Conservation (phyloP, 2,888 invertebrate species). For the Polymixis lichenea region DNA sequence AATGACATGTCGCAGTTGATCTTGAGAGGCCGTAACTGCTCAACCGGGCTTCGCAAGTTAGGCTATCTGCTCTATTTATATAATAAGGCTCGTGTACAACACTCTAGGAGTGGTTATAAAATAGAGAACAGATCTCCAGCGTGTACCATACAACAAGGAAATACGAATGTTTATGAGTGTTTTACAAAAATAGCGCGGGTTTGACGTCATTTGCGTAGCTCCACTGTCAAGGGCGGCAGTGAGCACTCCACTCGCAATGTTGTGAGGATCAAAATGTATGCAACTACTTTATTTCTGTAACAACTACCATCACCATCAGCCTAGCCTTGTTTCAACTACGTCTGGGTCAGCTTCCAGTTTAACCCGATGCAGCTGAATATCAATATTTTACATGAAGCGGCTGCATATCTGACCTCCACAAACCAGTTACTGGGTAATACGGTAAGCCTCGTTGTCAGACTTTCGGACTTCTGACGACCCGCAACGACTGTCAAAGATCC, state of each 20-base stretch:
- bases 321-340: too few relatives aligned
- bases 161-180: constrained; percentile 71
- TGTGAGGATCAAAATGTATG: constrained; percentile 39
- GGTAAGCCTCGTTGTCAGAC: too few relatives aligned
- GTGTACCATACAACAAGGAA: constrained; percentile 62
- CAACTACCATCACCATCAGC: neutral
- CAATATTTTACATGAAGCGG: too few relatives aligned
- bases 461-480: too few relatives aligned
- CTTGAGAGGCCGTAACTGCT: too few relatives aligned
- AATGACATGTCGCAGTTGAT: too few relatives aligned
- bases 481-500: too few relatives aligned
- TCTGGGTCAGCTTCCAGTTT: too few relatives aligned
- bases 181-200: constrained; percentile 63
- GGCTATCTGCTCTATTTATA: constrained; percentile 23
- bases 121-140: constrained; percentile 46
- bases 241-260: constrained; percentile 41
- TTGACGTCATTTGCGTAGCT: constrained; percentile 66
- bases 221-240: constrained; percentile 68
- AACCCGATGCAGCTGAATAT: too few relatives aligned
- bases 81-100: constrained; percentile 31
- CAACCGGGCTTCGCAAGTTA: too few relatives aligned
- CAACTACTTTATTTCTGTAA: constrained; percentile 24
- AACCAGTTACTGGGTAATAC: too few relatives aligned
- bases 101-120: constrained; percentile 31
- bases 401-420: too few relatives aligned